Evolutionary conservation across 2,113 vertebrate genomes (phyloP), one percentile per base, ranked within the genome.

Genomic region (Corapipo altera): DNA sequence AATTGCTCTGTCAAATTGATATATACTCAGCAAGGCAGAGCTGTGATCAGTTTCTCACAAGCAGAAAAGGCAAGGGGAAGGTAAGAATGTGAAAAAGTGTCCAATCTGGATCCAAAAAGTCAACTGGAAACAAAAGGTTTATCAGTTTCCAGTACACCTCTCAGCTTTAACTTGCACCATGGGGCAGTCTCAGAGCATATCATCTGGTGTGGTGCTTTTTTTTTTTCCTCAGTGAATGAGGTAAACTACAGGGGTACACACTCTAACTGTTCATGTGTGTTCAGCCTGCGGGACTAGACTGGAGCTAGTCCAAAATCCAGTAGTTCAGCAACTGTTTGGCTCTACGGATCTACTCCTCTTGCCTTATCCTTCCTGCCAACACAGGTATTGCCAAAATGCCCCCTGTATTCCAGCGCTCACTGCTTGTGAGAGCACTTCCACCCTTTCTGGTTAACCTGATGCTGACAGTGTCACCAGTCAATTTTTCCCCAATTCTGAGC

Each of bases 361-460:
- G 27, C 54, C 24, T 49, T 9, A 6, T 18, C 22, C 33, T 46
- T 61, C 27, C 4, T 59, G 37, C 23, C 59, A 49, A 35, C 26
- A 15, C 15, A 41, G 24, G 8, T 4, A 7, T 4, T 83, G 62
- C n/a, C 18, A 73, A 87, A 85, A 71, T 5, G 33, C 8, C 35
- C 71, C 69, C 46, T 32, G 33, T 41, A n/a, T 19, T 2, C 22
- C 1, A 5, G 11, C 0, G 0, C n/a, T 51, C 20, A 6, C 49
- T 51, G 41, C 43, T 65, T 48, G 7, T 2, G 1, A 76, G 43
- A 52, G 17, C 8, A 28, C 14, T 88, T 70, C 5, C 13, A 37
- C 33, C 16, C 9, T 2, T 64, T 48, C 59, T 52, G 37, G 41
- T n/a, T 84, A 43, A 70, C 4, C 19, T 35, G 12, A 23, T 70